Evolutionary conservation across 2,113 vertebrate species (phyloP).

Genomic region (Podilymbus podiceps): DNA sequence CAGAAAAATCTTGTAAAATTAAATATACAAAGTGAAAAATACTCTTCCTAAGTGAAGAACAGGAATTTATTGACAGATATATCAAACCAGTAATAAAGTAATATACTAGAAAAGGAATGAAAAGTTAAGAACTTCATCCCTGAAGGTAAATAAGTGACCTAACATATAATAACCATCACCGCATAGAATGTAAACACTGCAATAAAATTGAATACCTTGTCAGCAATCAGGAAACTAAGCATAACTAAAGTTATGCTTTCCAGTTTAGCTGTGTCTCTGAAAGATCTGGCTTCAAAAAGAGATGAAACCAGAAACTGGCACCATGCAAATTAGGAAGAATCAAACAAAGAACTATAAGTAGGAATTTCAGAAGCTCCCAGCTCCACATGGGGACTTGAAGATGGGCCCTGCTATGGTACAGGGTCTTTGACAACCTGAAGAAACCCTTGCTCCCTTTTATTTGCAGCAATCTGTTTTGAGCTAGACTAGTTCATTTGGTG

Average conservation of each 20-base stretch:
- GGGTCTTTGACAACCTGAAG: neutral
- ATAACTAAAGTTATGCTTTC: neutral
- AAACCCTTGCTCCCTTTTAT: neutral
- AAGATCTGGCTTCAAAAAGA: neutral
- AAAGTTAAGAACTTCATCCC: neutral
- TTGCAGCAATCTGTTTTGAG: neutral
- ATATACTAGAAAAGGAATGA: neutral
- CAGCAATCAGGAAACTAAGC: neutral
- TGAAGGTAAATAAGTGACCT: neutral
- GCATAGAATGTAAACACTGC: neutral
- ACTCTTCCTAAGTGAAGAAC: neutral
- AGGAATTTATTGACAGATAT: neutral
- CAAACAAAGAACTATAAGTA: neutral
- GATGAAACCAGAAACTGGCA: neutral
- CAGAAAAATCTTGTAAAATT: neutral
- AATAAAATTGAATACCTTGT: neutral
- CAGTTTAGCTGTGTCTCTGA: neutral
- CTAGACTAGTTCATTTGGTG: neutral
- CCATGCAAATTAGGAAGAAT: neutral
- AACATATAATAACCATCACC: neutral
- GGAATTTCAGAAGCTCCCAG: neutral
- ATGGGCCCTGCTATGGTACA: neutral
- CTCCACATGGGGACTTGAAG: neutral
- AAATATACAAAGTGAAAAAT: neutral
- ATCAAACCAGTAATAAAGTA: neutral